phyloP scores from a whole-genome alignment of 2,888 invertebrate species.

The Andricus quercusramuli region DNA sequence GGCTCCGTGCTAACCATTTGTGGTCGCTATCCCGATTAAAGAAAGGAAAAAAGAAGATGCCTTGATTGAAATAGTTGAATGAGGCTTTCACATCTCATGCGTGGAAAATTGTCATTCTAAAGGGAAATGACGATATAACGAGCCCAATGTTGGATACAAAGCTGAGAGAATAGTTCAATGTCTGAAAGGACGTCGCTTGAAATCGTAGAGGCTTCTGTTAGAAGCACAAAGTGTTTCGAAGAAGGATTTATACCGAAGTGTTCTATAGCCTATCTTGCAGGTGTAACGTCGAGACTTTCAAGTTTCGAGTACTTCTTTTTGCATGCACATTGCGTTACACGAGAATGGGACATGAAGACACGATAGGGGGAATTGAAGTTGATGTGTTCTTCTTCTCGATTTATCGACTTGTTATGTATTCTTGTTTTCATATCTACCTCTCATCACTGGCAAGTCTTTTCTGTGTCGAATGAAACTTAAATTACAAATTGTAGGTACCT shows the following conservation, averaged over 20 bases:
- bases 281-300: conserved; percentile 37
- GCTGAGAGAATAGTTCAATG: conserved; percentile 8
- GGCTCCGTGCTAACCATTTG: too few relatives aligned
- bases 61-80: background rate
- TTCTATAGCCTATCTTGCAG: conserved; percentile 34
- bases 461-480: background rate
- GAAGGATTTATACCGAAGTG: conserved; percentile 23
- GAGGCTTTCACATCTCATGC: too few relatives aligned
- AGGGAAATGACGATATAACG: conserved; percentile 1
- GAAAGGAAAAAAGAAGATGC: too few relatives aligned
- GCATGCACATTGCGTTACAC: background rate
- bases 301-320: conserved; percentile 23
- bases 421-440: background rate
- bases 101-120: background rate
- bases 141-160: conserved; percentile 3
- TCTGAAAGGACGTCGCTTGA: conserved; percentile 16
- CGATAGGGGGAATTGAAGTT: background rate
- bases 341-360: background rate
- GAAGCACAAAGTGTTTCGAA: conserved; percentile 26
- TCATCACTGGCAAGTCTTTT: background rate
- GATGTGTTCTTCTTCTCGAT: background rate
- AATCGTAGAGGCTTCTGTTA: conserved; percentile 25
- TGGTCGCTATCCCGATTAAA: too few relatives aligned
- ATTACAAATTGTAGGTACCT: background rate
- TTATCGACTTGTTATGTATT: background rate